Base-by-base conservation (phyloP, 2,113 vertebrate genomes). In the Cyprinodon tularosa region DNA sequence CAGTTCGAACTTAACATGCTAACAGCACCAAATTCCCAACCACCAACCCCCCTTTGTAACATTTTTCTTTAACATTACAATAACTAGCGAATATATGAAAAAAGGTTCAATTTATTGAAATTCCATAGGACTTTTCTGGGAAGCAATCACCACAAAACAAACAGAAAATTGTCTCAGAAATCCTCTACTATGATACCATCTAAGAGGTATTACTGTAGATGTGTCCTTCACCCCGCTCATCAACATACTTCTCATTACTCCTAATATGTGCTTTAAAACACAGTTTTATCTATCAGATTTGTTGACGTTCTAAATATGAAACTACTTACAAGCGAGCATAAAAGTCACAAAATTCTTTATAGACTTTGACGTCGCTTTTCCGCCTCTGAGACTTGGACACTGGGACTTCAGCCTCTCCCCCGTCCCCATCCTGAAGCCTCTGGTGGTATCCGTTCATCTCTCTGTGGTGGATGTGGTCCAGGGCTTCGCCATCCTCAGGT, bases 291-390 rank as follows among this genome's bases (percentile, higher is more conserved):
- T 62, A 20, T 11, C 53, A 50, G 1, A 4, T 40, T 57, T 57
- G 50, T 57, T n/a, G 50, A n/a, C 20, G 7, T 57, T n/a, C 50
- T 57, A 20, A 8, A 1, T 9, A 20, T 20, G n/a, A 45, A 45
- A 39, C 48, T 82, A 98, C 98, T 99, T 94, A 99, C 98, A 95
- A 97, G 91, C 92, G 96, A 37, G 97, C 96, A 84, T 99, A 99
- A 89, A 99, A 99, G 93, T 99, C 98, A 93, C 98, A 99, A 80
- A 99, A 97, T 88, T 99, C 98, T 91, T 98, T 99, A 93, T 99
- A 99, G 86, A 99, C 96, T 92, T 98, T 97, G 62, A 96, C 88
- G 61, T 99, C 98, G 81, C 98, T 99, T 72, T 95, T 96, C 72
- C 97, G 94, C 81, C 95, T 96, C 82, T 98, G 98, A 62, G 96